Base-by-base conservation (phyloP, 2,113 vertebrate species). In the Limnothrissa miodon region DNA sequence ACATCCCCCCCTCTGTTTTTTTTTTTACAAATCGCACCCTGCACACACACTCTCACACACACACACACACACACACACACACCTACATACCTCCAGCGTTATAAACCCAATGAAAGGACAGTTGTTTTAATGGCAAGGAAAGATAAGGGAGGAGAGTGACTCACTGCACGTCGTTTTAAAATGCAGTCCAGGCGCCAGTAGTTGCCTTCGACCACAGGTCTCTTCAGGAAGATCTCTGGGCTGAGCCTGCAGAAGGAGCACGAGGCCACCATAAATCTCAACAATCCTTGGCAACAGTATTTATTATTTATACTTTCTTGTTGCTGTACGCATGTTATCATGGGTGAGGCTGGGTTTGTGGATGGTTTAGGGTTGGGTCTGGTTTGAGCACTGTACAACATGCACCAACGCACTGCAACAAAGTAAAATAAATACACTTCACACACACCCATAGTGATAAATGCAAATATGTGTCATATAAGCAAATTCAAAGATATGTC, bases 201-300 rank as follows among this genome's bases (percentile, higher is more conserved):
- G 90, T 99, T 99, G 15, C 98, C 98, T 88, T 99, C 98, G 13
- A 99, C 96, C 4, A 99, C 97, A 0, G 98, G 98, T 15, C 94
- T 88, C 89, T 94, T 95, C 86, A 95, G 87, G 88, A 95, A 95
- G 85, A 95, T 94, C 91, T 95, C 98, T 0, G 94, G 94, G 87
- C 94, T 95, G 88, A 95, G 82, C 94, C 94, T 95, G 83, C n/a
- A 15, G 29, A 4, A 36, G 0, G 9, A 74, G 33, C 10, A 33
- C 33, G 33, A 36, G 29, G 33, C 66, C 33, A 33, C 66, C 11
- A 74, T 36, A 25, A 74, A 39, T 74, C 66, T 36, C 10, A 3
- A 15, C 29, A 33, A 5, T 74, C 29, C 15, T 36, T 15, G 66
- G 66, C 66, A 74, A 74, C 15, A 23, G 23, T 56, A 56, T 56